These are phyloP conservation scores for Stomorhina lunata DNA, from an alignment of 2,888 invertebrate species.

Conservation along the genomic window DNA sequence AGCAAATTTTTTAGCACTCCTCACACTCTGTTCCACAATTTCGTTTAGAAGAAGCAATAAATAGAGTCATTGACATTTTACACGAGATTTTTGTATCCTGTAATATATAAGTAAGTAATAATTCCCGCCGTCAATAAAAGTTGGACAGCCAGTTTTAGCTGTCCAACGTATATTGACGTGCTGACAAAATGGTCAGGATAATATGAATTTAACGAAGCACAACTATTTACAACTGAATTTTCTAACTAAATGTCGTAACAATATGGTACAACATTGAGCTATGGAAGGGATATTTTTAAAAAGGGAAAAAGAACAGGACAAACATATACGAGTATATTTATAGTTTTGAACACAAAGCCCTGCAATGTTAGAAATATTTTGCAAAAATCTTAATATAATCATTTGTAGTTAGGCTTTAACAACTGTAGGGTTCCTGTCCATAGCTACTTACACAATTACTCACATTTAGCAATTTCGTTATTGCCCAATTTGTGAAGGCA, in stretches of 20 bases:
- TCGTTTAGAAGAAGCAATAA: not conserved
- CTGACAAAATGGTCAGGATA: conserved; percentile 33
- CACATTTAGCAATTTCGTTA: conserved; percentile 19
- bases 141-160: not conserved
- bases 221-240: conserved; percentile 48
- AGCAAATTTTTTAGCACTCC: not conserved
- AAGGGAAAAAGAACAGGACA: conserved; percentile 9
- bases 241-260: conserved; percentile 24
- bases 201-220: conserved; percentile 42
- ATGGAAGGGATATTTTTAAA: not conserved
- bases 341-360: too few species aligned
- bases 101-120: too few species aligned
- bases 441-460: not conserved
- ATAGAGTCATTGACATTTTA: conserved; percentile 19
- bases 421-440: not conserved
- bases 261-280: not conserved
- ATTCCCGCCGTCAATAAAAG: not conserved
- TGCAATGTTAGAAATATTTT: too few species aligned
- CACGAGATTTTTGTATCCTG: not conserved
- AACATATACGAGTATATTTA: too few species aligned
- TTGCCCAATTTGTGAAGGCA: conserved; percentile 53
- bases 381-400: too few species aligned
- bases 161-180: not conserved
- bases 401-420: not conserved
- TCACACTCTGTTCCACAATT: not conserved